phyloP scores from a whole-genome alignment of 2,888 invertebrate genomes.

The Dryocosmus kuriphilus region DNA sequence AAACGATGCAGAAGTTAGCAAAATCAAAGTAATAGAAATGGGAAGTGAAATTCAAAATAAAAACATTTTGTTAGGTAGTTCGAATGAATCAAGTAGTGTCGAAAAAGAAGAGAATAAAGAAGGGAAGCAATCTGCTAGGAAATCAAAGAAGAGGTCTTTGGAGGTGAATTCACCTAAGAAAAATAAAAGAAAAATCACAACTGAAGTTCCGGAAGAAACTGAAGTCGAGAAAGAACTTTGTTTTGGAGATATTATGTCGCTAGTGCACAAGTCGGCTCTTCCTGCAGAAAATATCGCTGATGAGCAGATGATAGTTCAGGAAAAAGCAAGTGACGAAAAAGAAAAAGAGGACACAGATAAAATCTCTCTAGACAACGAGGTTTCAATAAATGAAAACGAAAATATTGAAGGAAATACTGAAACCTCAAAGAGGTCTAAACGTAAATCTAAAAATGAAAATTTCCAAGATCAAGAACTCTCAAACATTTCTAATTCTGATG shows the following conservation, averaged over 20 bases:
- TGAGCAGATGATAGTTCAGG: not conserved
- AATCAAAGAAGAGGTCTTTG: conserved; percentile 67
- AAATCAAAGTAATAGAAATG: not conserved
- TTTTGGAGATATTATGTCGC: conserved; percentile 68
- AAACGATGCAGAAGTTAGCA: not conserved
- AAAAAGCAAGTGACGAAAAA: not conserved
- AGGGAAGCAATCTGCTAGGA: conserved; percentile 45
- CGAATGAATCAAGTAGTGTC: conserved; percentile 33
- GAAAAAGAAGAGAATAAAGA: conserved; percentile 41
- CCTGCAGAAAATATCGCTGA: conserved; percentile 4
- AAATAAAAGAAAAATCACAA: conserved; percentile 64
- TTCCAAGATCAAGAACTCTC: not conserved
- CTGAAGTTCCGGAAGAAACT: conserved; percentile 58
- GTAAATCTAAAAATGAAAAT: conserved; percentile 27
- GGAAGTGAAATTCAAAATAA: not conserved
- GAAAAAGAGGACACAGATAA: not conserved
- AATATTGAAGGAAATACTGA: not conserved
- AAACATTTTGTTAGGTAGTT: not conserved
- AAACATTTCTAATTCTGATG: not conserved
- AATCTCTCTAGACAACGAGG: conserved; percentile 17
- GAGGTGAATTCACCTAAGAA: conserved; percentile 64
- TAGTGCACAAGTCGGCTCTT: conserved; percentile 60
- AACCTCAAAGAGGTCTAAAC: not conserved
- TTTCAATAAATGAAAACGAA: conserved; percentile 2
- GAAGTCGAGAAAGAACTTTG: conserved; percentile 62